These are phyloP conservation scores for Vireo griseus DNA, from an alignment of 2,797 vertebrate species.

Conservation along the genomic window DNA sequence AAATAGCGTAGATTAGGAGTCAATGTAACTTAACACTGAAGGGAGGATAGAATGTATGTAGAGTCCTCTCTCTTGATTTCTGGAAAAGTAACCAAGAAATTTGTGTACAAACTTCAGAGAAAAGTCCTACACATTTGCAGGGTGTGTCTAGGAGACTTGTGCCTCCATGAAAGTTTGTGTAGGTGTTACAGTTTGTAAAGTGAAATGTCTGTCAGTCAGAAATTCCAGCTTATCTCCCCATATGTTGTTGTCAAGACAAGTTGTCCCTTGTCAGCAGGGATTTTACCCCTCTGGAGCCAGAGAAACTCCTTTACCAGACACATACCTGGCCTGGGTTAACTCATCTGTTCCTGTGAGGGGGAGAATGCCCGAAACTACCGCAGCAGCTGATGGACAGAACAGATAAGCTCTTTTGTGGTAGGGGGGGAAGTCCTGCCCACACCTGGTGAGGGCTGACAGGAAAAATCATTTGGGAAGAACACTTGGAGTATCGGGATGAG, in stretches of 20 bases:
- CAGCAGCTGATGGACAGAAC: background rate
- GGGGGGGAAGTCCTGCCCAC: background rate
- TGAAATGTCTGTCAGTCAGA: background rate
- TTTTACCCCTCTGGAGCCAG: background rate
- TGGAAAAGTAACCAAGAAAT: background rate
- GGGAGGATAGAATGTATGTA: background rate
- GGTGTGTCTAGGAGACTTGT: too few species aligned
- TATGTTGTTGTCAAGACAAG: background rate
- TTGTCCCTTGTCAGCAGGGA: background rate
- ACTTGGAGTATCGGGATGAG: background rate
- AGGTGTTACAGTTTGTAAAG: background rate
- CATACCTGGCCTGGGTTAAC: background rate
- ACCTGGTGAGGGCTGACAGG: background rate
- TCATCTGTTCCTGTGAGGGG: background rate
- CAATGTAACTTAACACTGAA: background rate
- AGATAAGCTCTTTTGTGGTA: background rate
- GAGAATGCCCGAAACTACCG: rapidly evolving
- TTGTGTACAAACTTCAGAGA: background rate
- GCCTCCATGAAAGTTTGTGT: background rate
- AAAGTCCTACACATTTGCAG: background rate
- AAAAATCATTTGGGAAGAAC: background rate
- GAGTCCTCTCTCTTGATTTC: background rate
- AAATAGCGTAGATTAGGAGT: background rate
- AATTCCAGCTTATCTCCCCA: background rate
- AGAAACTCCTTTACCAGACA: background rate